Base-by-base conservation (phyloP, 2,113 vertebrate species). In the Thoracochromis brauschi region DNA sequence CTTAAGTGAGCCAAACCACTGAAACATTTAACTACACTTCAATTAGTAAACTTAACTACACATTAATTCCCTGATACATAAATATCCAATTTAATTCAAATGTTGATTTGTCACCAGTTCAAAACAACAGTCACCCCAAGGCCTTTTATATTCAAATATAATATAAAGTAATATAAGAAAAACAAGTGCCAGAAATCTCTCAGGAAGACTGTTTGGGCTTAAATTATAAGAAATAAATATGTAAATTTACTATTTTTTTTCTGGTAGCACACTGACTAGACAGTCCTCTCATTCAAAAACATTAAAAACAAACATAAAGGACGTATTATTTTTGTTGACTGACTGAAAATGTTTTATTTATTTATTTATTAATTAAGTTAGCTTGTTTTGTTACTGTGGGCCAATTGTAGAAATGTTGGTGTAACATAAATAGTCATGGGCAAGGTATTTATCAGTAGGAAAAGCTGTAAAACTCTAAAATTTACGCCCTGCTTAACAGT, bases 191-290 rank as follows among this genome's bases (percentile, higher is more conserved):
- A 65, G 10, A 38, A 38, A 21, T 21, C 19, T 65, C 33, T 65
- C 33, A 38, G 60, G 60, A 65, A n/a, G 3, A 65, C 60, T 38
- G 19, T 38, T 65, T 65, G 19, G 33, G 7, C 1, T 65, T 38
- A 65, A 65, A 38, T 65, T 21, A 65, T 21, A 38, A 65, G 33
- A 65, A 38, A 38, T 65, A 65, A 38, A 65, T 21, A 13, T 21
- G 10, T 38, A 38, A n/a, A 38, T 21, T 38, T 38, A 65, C 7
- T 0, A 0, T 35, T 65, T 65, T 0, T 0, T 7, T 38, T 38
- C 33, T 21, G 10, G 4, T 1, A 65, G 60, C 60, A 13, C 60
- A 65, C 33, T 65, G 60, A 65, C 33, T 65, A 65, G 4, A n/a
- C 33, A n/a, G 60, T 65, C 33, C 60, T 65, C 10, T 65, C 60